Evolutionary conservation across 2,797 vertebrate genomes (phyloP).

Genomic region (Thripadectes ignobilis): DNA sequence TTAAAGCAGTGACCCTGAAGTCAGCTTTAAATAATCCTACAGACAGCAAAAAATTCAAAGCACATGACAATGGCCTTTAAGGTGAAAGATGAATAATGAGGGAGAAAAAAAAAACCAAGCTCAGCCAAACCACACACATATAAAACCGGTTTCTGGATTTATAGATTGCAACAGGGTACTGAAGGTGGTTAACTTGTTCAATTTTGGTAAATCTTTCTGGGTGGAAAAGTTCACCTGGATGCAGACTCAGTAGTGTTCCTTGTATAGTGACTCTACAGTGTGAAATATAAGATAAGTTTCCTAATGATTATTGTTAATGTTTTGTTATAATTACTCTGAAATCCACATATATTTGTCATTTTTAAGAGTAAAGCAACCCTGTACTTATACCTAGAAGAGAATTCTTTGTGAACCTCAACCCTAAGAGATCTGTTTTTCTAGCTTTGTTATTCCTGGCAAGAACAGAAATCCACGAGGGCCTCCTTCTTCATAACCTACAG

Average conservation of each 20-base stretch:
- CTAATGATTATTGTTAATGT: neutral
- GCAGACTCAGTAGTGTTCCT: neutral
- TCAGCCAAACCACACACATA: neutral
- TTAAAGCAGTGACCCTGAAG: conserved; percentile 14
- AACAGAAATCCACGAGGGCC: neutral
- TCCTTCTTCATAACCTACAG: neutral
- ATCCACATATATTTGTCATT: neutral
- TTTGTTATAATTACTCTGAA: neutral
- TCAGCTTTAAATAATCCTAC: neutral
- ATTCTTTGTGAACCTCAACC: neutral
- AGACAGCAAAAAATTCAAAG: conserved; percentile 24
- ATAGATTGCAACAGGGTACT: neutral
- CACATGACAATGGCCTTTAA: conserved; percentile 29
- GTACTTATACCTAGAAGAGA: neutral
- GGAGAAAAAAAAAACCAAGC: neutral
- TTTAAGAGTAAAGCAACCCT: neutral
- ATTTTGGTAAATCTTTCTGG: neutral
- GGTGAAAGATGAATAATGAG: neutral
- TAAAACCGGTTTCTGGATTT: neutral
- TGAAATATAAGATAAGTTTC: neutral
- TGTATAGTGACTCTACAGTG: neutral
- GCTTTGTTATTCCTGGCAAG: neutral
- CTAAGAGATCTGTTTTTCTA: conserved; percentile 3
- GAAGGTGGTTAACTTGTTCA: neutral
- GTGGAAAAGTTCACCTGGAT: neutral